Evolutionary conservation across 2,888 invertebrate species (phyloP), one percentile per base, ranked within the genome.

Genomic region (Tiliacea citrago): DNA sequence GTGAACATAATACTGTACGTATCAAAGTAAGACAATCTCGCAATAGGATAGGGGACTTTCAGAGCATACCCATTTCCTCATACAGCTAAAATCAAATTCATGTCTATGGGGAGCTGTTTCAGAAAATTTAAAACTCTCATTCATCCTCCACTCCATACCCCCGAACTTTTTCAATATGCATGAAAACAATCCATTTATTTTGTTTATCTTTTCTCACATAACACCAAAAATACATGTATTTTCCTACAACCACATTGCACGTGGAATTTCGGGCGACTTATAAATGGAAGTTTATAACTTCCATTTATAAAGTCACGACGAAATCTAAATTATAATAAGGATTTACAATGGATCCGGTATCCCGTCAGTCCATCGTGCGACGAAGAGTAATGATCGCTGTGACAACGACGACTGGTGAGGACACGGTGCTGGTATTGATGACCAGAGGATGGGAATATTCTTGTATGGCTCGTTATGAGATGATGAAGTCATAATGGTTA

Each of bases 351-450:
- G 70, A 68, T 70, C 79, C 70, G 71, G 69, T 78, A 77, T 72
- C 79, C 58, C 69, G 78, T 67, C 79, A 67, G 79, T 75, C 61
- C 74, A 66, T 55, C 60, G 68, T 6, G 74, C 42, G 75, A 82
- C 81, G 70, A 84, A 84, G 88, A 88, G 67, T 85, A 85, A 88
- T 88, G 83, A 68, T 65, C 47, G 42, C 68, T 49, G 69, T 68
- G 79, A 82, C 85, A 77, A 63, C 78, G 80, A 82, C 77, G 65
- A 73, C 72, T 73, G 77, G 75, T 65, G 79, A 71, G 53, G 70
- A 49, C 29, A 18, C 61, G 0, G 16, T n/a, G 60, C 53, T 66
- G 29, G 35, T 69, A 18, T 68, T 77, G 70, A 65, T 66, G 62
- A 62, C 68, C 53, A n/a, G 35, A n/a, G 16, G 16, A 0, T 18